Base-by-base conservation (phyloP, 2,888 invertebrate species). In the Aromia moschata region DNA sequence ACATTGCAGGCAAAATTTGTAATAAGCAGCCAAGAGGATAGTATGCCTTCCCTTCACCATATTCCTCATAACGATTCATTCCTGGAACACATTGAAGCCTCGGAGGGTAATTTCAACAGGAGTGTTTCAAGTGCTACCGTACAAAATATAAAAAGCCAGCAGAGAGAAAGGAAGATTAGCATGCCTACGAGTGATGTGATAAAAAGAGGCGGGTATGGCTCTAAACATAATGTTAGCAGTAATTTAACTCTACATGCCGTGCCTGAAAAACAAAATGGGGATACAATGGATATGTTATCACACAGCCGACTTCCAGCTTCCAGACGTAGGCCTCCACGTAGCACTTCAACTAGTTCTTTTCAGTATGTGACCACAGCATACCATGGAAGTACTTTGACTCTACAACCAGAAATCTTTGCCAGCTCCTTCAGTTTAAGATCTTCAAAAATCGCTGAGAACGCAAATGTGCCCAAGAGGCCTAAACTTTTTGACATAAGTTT, bases 351-450 rank as follows among this genome's bases (percentile, higher is more conserved):
- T 0, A 92, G 92, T 31, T 92, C 92, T 44, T 92, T 94, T 68
- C 89, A 92, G 63, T 94, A 93, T 73, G 87, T 93, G 76, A 91
- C 91, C 43, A 93, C 93, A 0, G 91, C 93, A 0, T 93, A 92
- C 74, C 93, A 93, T 70, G 93, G 93, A 0, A 92, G 93, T 37
- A 92, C 93, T 0, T 71, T 93, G 0, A 91, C 92, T 0, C 85
- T 93, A 63, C 90, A 91, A 62, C 90, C 90, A 0, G 87, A 88
- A 74, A 90, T 90, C 67, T 90, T 91, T 74, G 89, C 92, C 0
- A 92, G 91, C 0, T 91, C 91, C 44, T 85, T 92, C 63, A 92
- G 92, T 10, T 75, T 92, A 0, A 89, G 87, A 68, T 89, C 91
- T 0, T 60, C 41, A 1, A 83, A 0, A 83, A 83, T 0, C 79